Conservation (phyloP, 1,140 invertebrate species). For the Tetranychus cinnabarinus region DNA sequence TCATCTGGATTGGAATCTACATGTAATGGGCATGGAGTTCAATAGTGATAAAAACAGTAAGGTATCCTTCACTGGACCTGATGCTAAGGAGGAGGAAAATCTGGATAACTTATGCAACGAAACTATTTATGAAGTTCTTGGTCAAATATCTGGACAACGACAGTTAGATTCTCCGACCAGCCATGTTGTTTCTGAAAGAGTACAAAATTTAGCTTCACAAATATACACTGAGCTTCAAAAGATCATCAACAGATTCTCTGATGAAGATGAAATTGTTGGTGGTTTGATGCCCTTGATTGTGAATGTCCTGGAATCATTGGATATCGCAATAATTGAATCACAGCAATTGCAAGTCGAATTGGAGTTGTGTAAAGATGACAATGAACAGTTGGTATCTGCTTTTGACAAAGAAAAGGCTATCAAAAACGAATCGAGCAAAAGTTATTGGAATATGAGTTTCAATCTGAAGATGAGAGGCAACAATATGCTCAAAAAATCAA, state of each 20-base stretch:
- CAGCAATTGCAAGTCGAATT: slow-evolving; percentile 93
- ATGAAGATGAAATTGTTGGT: slow-evolving; percentile 90
- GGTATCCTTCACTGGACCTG: too few relatives aligned
- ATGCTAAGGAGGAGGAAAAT: background rate
- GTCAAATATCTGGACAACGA: background rate
- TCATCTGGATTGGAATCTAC: too few relatives aligned
- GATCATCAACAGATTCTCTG: slow-evolving; percentile 56
- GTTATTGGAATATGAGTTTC: slow-evolving; percentile 82
- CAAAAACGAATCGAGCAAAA: slow-evolving; percentile 78
- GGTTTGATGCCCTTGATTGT: slow-evolving; percentile 94
- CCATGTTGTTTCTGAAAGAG: slow-evolving; percentile 26
- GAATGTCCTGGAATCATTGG: slow-evolving; percentile 86
- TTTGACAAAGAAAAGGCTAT: slow-evolving; percentile 96
- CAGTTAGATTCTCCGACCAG: slow-evolving; percentile 1
- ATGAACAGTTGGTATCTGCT: slow-evolving; percentile 93
- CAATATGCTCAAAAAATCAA: slow-evolving; percentile 71
- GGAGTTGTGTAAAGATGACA: slow-evolving; percentile 88
- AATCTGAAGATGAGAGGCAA: slow-evolving; percentile 78
- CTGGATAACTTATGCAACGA: background rate
- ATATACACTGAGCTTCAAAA: slow-evolving; percentile 97
- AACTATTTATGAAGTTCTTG: background rate
- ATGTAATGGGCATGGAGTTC: too few relatives aligned
- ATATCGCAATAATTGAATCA: slow-evolving; percentile 84
- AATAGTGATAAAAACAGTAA: too few relatives aligned
- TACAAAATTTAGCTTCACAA: slow-evolving; percentile 74